Evolutionary conservation across 2,113 vertebrate genomes (phyloP).

Genomic region (Pipra filicauda): DNA sequence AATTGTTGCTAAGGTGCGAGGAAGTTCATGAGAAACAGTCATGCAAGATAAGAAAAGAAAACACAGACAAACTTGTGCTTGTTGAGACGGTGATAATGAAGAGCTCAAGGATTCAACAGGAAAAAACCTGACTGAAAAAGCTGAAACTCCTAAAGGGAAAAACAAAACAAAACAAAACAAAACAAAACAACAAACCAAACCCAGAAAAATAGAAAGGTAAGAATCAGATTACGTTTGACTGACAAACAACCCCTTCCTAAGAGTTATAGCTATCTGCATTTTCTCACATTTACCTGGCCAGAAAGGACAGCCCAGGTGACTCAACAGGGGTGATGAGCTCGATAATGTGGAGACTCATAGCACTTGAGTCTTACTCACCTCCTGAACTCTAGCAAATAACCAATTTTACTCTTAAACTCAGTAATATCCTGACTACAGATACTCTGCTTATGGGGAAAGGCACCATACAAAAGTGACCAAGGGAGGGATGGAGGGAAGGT

Average conservation of each 20-base stretch:
- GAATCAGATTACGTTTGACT: not conserved
- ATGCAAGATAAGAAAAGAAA: not conserved
- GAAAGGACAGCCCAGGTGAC: not conserved
- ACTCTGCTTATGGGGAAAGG: not conserved
- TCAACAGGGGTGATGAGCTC: fast-evolving
- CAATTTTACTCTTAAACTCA: not conserved
- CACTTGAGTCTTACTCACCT: too few relatives aligned
- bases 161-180: too few relatives aligned
- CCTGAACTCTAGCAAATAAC: not conserved
- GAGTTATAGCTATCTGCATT: not conserved
- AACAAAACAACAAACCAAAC: too few relatives aligned
- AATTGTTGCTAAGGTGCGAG: not conserved
- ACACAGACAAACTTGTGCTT: not conserved
- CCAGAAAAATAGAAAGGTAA: not conserved
- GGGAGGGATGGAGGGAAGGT: not conserved
- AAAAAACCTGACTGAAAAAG: not conserved
- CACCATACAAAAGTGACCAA: not conserved
- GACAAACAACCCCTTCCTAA: not conserved
- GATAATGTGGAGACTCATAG: not conserved
- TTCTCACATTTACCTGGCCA: not conserved
- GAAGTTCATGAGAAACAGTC: not conserved
- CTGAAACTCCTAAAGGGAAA: not conserved
- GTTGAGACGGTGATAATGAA: not conserved
- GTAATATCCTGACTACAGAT: not conserved
- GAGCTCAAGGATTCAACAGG: not conserved